These are phyloP conservation scores for Dascillus cervinus DNA, from an alignment of 2,888 invertebrate genomes.

Conservation along the genomic window DNA sequence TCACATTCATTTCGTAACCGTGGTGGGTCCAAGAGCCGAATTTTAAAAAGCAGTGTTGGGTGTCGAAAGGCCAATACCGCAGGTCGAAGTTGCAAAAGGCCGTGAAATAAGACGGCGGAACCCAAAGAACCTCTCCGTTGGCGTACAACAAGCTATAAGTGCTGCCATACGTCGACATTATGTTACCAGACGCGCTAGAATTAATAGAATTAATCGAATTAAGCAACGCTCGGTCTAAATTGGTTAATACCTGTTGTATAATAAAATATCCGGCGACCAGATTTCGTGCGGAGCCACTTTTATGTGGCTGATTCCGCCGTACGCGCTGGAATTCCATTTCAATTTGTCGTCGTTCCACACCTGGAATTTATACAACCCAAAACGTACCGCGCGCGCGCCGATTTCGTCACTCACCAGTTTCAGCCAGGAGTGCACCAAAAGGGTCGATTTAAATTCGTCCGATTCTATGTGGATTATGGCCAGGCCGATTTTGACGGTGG, in stretches of 20 bases:
- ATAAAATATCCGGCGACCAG: conserved; percentile 70
- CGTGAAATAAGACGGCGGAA: conserved; percentile 60
- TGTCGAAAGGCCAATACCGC: conserved; percentile 67
- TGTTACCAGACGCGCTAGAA: conserved; percentile 53
- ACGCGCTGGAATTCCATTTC: conserved; percentile 60
- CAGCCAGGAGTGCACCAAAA: conserved; percentile 54
- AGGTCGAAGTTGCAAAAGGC: conserved; percentile 61
- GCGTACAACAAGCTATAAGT: conserved; percentile 45
- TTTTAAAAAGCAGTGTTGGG: conserved; percentile 56
- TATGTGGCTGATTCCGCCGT: conserved; percentile 53
- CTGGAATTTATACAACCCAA: conserved; percentile 48
- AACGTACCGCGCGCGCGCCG: background rate
- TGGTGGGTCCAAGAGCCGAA: conserved; percentile 68
- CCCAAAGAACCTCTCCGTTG: conserved; percentile 54
- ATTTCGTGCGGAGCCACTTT: conserved; percentile 63
- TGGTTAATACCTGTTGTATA: conserved; percentile 54
- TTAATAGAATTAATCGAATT: background rate
- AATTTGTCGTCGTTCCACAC: conserved; percentile 65
- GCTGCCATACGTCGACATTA: conserved; percentile 51
- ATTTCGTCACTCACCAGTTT: conserved; percentile 51
- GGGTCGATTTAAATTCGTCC: conserved; percentile 54
- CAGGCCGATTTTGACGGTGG: conserved; percentile 49
- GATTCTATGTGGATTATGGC: conserved; percentile 58
- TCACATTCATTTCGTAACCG: conserved; percentile 50
- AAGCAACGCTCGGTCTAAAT: background rate